Base-by-base conservation (phyloP, 1,140 invertebrate species). In the Leptinotarsa defecta region DNA sequence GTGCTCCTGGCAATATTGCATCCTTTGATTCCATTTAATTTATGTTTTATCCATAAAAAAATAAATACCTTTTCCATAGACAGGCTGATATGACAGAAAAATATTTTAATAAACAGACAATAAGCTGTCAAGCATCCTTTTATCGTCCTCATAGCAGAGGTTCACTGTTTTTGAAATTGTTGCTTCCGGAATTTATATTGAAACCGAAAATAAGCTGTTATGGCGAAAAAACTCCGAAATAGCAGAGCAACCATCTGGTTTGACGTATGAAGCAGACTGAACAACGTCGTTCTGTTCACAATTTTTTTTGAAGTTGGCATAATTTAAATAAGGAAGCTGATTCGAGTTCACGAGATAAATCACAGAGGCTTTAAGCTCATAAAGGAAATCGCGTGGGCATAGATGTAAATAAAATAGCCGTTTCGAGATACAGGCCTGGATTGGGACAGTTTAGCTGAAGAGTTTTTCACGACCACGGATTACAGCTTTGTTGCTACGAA, bases 301-400 rank as follows among this genome's bases (percentile, higher is more conserved):
- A 57, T 57, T 57, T 57, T 57, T 17, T 17, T 17, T 17, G 8
- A n/a, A 57, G 52, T 57, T 57, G 52, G 52, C 52, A 57, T 57
- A 57, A 57, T 57, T 57, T 57, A n/a, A 57, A 57, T 57, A 57
- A 57, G 52, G 52, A 57, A 57, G 52, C 52, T 57, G 13, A 15
- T 57, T 57, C 15, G 52, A 57, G 52, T 57, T 57, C 52, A 57
- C 13, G 52, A 57, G 52, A 57, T 57, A 57, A 57, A 57, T 57
- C 52, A 57, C 52, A 57, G 52, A 57, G 52, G 17, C 52, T 57
- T 57, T 17, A 57, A 8, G n/a, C 52, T 57, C 13, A 57, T 57
- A 57, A 57, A 57, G 52, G 52, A n/a, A 57, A 57, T 57, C 52
- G 52, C 52, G 52, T 57, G n/a, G 52, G 52, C 52, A n/a, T 17